phyloP scores from a whole-genome alignment of 2,113 vertebrate genomes.

The Lycaon pictus region DNA sequence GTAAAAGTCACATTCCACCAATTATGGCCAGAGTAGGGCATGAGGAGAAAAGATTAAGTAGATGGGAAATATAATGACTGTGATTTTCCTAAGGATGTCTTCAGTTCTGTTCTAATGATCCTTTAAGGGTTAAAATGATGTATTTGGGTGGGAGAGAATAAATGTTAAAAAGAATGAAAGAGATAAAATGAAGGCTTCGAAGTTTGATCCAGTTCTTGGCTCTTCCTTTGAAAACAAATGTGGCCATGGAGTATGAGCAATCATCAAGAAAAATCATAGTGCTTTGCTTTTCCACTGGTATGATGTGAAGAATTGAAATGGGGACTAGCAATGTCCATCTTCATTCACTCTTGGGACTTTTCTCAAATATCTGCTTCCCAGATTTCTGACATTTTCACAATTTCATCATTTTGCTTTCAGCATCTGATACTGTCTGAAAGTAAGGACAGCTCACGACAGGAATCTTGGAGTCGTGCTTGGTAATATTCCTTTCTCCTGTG shows the following conservation, averaged over 20 bases:
- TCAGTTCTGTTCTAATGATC: not conserved
- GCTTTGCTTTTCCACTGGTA: not conserved
- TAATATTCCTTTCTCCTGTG: not conserved
- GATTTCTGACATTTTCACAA: not conserved
- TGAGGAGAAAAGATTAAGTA: not conserved
- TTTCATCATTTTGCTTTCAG: not conserved
- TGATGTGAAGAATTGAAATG: not conserved
- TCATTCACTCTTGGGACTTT: not conserved
- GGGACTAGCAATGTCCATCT: too few species aligned
- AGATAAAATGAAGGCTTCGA: not conserved
- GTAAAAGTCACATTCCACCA: not conserved
- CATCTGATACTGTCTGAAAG: not conserved
- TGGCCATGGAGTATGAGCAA: accelerated
- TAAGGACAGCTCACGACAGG: not conserved
- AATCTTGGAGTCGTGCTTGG: not conserved
- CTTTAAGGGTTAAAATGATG: not conserved
- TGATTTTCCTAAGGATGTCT: not conserved
- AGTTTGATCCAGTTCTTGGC: not conserved
- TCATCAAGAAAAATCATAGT: not conserved
- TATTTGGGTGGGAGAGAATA: not conserved
- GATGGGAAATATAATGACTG: not conserved
- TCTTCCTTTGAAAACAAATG: not conserved
- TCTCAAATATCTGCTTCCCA: not conserved
- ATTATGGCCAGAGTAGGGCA: not conserved
- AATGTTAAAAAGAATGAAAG: not conserved